Conservation (phyloP, 35 echinoderm and acorn worm genomes). For the Holothuria glaberrima region DNA sequence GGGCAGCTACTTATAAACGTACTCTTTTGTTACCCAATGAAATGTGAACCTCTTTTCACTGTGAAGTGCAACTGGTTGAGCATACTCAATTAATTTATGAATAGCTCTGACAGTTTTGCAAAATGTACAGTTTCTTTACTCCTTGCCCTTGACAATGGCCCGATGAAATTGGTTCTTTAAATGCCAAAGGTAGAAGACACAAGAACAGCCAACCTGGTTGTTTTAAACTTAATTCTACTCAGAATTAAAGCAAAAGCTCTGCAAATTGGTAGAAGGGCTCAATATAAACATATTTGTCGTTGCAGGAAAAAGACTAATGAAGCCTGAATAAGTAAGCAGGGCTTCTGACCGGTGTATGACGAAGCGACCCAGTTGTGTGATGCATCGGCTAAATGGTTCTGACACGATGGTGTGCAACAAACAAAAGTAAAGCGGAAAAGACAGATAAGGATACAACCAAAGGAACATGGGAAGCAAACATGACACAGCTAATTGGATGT, state of each 20-base stretch:
- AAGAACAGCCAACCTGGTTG: conserved; percentile 2
- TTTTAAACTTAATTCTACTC: conserved; percentile 35
- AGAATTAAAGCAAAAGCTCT: conserved; percentile 49
- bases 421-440: conserved; percentile 1
- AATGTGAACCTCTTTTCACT: conserved; percentile 17
- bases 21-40: conserved; percentile 38
- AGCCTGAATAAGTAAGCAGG: conserved; percentile 49
- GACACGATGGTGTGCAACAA: conserved; percentile 37
- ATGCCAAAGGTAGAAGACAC: conserved; percentile 17
- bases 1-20: background rate
- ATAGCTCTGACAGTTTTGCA: background rate
- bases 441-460: background rate
- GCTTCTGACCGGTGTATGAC: conserved; percentile 28
- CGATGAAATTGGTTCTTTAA: conserved; percentile 5
- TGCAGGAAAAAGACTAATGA: conserved; percentile 52
- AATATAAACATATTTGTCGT: conserved; percentile 53
- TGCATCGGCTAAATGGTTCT: conserved; percentile 42
- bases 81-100: conserved; percentile 45
- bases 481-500: conserved; percentile 50
- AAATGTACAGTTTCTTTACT: conserved; percentile 23
- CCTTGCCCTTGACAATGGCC: conserved; percentile 5
- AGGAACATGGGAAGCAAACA: conserved; percentile 42
- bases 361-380: conserved; percentile 34
- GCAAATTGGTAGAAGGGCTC: conserved; percentile 33
- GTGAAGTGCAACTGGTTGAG: conserved; percentile 12